Evolutionary conservation across 2,888 invertebrate species (phyloP), one percentile per base, ranked within the genome.

Genomic region (Oscheius myriophilus): DNA sequence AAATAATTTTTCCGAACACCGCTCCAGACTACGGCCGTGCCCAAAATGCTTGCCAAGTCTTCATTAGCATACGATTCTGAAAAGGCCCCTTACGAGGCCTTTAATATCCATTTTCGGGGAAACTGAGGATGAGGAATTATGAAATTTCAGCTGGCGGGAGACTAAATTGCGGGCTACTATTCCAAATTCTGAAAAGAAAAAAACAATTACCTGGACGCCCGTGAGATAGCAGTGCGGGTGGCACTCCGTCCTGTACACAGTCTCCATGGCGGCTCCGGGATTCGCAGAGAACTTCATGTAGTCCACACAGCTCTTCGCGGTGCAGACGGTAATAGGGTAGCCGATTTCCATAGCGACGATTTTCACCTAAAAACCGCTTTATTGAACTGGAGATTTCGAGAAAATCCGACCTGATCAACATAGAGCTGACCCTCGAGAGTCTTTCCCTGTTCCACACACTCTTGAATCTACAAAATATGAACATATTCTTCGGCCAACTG

Each of bases 241-340:
- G 39, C 76, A 76, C 12, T 68, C 57, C 18, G 41, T 43, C 58
- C 68, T 71, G 62, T 71, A 76, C 12, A 72, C 23, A 6, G 55
- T 65, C 16, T 62, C 59, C 53, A 23, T 11, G 16, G 67, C 26
- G 16, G 67, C 16, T 11, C 49, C 43, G 7, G 21, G n/a, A 25
- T n/a, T 26, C 14, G 52, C 42, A 33, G 21, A 9, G 6, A 71
- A 23, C 16, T 39, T 41, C 18, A 51, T n/a, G 1, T 52, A n/a
- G 6, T 71, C 69, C 12, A 72, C 55, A 54, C 75, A 76, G 14
- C 45, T 18, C 9, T 33, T 43, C 12, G 52, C 33, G 1, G 67
- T 69, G 57, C 76, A 76, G 12, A 76, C 76, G 12, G 76, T 76
- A 14, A 49, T 45, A 11, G 76, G 76, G 23, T 68, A 59, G 14